Evolutionary conservation across 2,888 invertebrate species (phyloP), one percentile per base, ranked within the genome.

Genomic region (Lissocephala sabroskyi): DNA sequence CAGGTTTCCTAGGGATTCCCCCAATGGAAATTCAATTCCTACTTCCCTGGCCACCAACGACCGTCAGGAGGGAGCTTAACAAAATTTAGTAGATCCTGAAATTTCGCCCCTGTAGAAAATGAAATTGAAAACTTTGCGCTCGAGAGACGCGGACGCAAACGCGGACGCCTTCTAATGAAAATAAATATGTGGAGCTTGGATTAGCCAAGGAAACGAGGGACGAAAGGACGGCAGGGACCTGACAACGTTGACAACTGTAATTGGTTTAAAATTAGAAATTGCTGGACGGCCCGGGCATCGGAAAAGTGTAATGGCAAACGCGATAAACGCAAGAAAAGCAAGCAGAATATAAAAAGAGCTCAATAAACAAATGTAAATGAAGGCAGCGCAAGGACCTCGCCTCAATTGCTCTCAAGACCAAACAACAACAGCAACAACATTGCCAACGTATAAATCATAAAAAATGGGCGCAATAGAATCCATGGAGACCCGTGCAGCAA

Each of bases 241-340:
- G 14, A 23, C 51, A 62, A 59, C 62, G 70, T 70, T 59, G 64
- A 62, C 66, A 70, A 74, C 71, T 70, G 74, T 66, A 70, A 70
- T 74, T 70, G 66, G 66, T 70, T 70, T 70, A 70, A 70, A 74
- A 70, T 74, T 62, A 62, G 50, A 62, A 59, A 59, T 23, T 23
- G 23, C 23, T 3, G 4, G 3, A 23, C 23, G 4, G 3, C n/a
- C n/a, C n/a, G 3, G 3, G 23, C 7, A 5, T 23, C 7, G 23
- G 23, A 7, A 23, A 23, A 23, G 7, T 5, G 7, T 5, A 23
- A 23, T 23, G 7, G 7, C 23, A 23, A 23, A 23, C 23, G 7
- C 23, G 23, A 23, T 3, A 23, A 23, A 23, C 3, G 23, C 7
- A 23, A 23, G 23, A 23, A 23, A 7, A 3, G 4, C 23, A 23